phyloP scores from a whole-genome alignment of 2,888 invertebrate species.

The Bhutanitis thaidina region DNA sequence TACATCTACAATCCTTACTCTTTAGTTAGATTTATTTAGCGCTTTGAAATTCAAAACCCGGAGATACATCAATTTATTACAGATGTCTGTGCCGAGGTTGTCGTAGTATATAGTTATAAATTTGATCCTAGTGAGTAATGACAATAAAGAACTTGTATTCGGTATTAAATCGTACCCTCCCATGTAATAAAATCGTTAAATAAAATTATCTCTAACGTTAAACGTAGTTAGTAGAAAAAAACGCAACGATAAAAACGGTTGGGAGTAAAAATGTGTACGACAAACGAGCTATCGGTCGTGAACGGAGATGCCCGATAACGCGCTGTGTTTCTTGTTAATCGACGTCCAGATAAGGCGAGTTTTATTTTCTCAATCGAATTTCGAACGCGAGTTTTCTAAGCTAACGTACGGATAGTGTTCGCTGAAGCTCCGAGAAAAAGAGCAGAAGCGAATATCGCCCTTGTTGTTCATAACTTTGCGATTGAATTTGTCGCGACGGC shows the following conservation, averaged over 20 bases:
- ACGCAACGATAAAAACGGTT: neutral
- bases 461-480: neutral
- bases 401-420: conserved; percentile 16
- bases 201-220: conserved; percentile 8
- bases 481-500: conserved; percentile 6
- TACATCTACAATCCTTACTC: too few relatives aligned
- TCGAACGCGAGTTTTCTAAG: conserved; percentile 14
- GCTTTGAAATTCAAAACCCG: too few relatives aligned
- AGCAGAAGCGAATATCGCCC: conserved; percentile 4
- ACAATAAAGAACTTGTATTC: too few relatives aligned
- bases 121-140: too few relatives aligned
- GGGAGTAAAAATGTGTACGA: conserved; percentile 22
- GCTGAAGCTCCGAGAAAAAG: conserved; percentile 1
- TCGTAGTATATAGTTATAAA: too few relatives aligned
- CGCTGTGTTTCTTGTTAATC: conserved; percentile 36
- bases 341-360: conserved; percentile 35
- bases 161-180: too few relatives aligned
- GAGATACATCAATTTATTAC: too few relatives aligned
- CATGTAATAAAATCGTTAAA: neutral
- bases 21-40: too few relatives aligned
- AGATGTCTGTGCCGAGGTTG: too few relatives aligned
- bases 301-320: conserved; percentile 44
- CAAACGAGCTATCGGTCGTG: conserved; percentile 45
- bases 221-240: conserved; percentile 1
- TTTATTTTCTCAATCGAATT: conserved; percentile 27